Percentiles rank a stretch among this genome's conserved stretches.
Evolutionary conservation across 1,140 invertebrate species (phyloP).

Genomic region (silkworm (Bombyx mori)): DNA sequence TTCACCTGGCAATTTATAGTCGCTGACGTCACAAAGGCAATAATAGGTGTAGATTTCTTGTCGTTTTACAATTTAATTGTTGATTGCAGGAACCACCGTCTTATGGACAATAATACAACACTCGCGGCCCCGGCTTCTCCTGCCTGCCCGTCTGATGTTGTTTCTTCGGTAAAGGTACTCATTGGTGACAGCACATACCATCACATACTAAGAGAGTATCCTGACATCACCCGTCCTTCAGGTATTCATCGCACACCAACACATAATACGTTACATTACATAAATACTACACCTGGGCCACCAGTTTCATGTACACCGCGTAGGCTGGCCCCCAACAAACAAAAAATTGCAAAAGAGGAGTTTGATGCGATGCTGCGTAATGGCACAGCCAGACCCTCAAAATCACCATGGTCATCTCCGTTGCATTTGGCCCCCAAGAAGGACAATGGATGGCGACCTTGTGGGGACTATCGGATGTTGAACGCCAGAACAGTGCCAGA

Average conservation of each 20-base stretch:
- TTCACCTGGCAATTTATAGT: no score
- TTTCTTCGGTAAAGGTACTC: neutral
- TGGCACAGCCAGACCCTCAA: neutral
- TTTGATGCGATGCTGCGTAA: neutral
- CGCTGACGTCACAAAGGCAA: no score
- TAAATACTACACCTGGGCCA: neutral
- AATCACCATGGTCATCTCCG: no score
- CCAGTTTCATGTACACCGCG: neutral
- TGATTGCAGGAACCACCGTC: no score
- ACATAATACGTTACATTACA: neutral
- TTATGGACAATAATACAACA: no score
- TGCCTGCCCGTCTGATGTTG: neutral
- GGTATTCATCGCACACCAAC: neutral
- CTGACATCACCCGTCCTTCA: neutral
- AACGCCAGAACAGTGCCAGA: no score
- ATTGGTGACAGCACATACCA: neutral
- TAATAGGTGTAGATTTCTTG: no score
- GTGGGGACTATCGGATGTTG: no score
- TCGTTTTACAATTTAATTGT: no score
- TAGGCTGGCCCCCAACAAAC: neutral
- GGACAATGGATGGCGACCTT: no score
- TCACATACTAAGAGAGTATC: neutral
- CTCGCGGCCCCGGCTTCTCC: no score
- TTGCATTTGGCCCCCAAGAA: no score
- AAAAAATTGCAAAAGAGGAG: neutral